Evolutionary conservation across 2,888 invertebrate species (phyloP).

Genomic region (Nephrotoma flavescens): DNA sequence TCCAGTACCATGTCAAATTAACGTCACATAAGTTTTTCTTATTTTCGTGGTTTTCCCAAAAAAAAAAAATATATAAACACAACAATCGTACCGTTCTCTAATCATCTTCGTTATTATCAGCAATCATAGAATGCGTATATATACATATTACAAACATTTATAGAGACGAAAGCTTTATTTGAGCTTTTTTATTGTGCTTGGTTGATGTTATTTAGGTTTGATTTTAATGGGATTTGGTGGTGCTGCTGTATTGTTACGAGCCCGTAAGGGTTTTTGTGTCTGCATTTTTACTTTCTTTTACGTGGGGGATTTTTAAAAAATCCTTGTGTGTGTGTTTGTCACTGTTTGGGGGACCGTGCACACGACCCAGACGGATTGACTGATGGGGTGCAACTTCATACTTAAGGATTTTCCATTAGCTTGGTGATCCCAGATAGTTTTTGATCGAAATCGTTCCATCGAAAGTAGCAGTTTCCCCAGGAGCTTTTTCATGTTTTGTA

Average conservation of each 20-base stretch:
- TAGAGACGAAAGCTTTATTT: background rate
- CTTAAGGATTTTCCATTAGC: too few relatives aligned
- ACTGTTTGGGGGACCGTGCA: too few relatives aligned
- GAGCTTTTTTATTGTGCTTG: background rate
- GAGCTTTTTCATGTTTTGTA: too few relatives aligned
- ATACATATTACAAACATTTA: background rate
- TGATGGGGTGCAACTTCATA: too few relatives aligned
- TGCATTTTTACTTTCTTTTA: background rate
- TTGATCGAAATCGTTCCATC: too few relatives aligned
- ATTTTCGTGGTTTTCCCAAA: background rate
- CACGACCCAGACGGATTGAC: too few relatives aligned
- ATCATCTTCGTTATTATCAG: background rate
- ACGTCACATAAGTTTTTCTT: background rate
- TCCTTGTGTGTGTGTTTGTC: too few relatives aligned
- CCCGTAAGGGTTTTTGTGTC: background rate
- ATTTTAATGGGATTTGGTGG: background rate
- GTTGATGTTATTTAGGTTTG: background rate
- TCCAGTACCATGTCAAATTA: background rate
- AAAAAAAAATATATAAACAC: background rate
- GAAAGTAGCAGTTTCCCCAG: too few relatives aligned
- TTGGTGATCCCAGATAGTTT: too few relatives aligned
- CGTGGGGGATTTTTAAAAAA: too few relatives aligned
- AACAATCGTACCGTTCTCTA: background rate
- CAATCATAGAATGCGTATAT: background rate
- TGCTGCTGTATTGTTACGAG: background rate